phyloP scores from a whole-genome alignment of 1,140 invertebrate genomes.

The Drosophila tsacasi region DNA sequence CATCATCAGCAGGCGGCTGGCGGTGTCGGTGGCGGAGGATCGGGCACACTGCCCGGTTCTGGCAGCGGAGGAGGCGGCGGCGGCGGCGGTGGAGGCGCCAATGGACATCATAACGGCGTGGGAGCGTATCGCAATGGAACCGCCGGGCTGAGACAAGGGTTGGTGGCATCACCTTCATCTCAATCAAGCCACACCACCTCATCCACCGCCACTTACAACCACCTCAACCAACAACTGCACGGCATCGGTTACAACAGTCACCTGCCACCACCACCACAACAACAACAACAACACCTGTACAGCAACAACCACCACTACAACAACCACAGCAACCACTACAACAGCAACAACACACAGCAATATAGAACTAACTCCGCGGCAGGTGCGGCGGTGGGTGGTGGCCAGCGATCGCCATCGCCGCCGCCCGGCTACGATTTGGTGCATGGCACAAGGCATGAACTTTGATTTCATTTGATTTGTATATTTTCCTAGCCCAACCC shows the following conservation, averaged over 20 bases:
- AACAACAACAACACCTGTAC: conserved; percentile 45
- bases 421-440: conserved; percentile 85
- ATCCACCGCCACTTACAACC: conserved; percentile 68
- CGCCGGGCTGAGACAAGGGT: conserved; percentile 84
- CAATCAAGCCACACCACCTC: conserved; percentile 74
- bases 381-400: conserved; percentile 40
- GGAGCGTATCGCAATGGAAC: conserved; percentile 72
- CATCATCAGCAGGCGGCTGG: conserved; percentile 81
- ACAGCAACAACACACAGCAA: conserved; percentile 55
- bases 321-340: conserved; percentile 51
- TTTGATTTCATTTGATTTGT: conserved; percentile 74
- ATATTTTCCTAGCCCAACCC: background rate
- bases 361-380: conserved; percentile 79
- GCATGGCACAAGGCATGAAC: conserved; percentile 85
- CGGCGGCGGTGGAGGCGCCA: conserved; percentile 39
- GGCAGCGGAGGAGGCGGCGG: conserved; percentile 37
- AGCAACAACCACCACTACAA: conserved; percentile 50
- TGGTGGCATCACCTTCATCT: conserved; percentile 78
- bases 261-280: conserved; percentile 52
- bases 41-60: conserved; percentile 56
- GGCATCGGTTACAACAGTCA: conserved; percentile 53
- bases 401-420: conserved; percentile 77
- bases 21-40: conserved; percentile 37
- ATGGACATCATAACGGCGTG: conserved; percentile 53
- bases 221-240: conserved; percentile 67